Evolutionary conservation across 2,797 vertebrate genomes (phyloP), one percentile per base, ranked within the genome.

Genomic region (Sylvilagus floridanus): DNA sequence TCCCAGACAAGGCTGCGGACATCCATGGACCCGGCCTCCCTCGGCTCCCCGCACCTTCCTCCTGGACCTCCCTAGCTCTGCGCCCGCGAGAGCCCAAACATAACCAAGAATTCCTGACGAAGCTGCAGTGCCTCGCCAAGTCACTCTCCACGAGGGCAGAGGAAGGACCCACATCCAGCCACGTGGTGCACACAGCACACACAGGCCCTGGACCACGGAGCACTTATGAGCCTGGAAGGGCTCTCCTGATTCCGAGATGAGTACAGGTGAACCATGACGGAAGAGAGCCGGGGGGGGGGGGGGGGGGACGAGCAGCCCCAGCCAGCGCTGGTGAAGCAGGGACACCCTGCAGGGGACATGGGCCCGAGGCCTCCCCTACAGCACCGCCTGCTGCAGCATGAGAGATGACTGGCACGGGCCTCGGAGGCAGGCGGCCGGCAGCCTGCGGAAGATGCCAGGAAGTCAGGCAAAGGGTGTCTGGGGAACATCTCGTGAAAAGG

Each of bases 321-420:
- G 42, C 42, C 42, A 21, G 42, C 24, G 19, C 30, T 65, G 16
- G 5, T 13, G 22, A 81, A 60, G 30, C 0, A 1, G 11, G 7
- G 42, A 47, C 8, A 8, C 42, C 8, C 42, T 47, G 42, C 42
- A 47, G 42, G 42, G 42, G 42, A 47, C 42, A 47, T 8, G 8
- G 42, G 42, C 42, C 42, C 42, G 42, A 47, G 42, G 42, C 42
- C 42, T 42, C 2, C 8, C 68, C 57, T 66, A 17, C 2, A 19
- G 7, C 60, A 62, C 52, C 47, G 16, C 16, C 26, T 4, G 5
- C 22, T 42, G 24, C 2, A 0, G 11, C 3, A 1, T 8, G 47
- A 28, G 4, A 32, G 83, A 28, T 35, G 35, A n/a, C 2, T 3
- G 32, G 62, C 42, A 52, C 5, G 24, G 6, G n/a, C 28, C 57